A percentile compares a stretch with the other conserved stretches of the same genome.
Evolutionary conservation across 2,888 invertebrate species (phyloP).

Genomic region (Pseudococcus longispinus): DNA sequence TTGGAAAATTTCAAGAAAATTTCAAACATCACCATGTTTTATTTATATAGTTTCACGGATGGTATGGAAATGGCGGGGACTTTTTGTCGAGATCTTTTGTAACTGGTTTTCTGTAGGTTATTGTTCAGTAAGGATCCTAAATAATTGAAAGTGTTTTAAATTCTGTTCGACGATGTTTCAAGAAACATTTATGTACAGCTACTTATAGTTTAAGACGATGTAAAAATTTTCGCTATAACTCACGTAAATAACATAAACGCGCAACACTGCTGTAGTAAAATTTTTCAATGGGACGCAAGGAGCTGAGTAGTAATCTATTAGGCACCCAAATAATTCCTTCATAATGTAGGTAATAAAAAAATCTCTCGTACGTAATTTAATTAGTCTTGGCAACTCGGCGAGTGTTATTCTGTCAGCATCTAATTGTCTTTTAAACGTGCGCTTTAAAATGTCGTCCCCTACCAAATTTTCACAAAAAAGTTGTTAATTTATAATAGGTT

Average conservation of each 20-base stretch:
- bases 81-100: too few relatives aligned
- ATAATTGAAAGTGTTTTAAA: too few relatives aligned
- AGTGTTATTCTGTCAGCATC: not conserved
- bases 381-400: not conserved
- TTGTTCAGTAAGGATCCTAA: too few relatives aligned
- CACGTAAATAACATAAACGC: not conserved
- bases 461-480: not conserved
- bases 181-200: not conserved
- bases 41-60: too few relatives aligned
- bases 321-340: not conserved
- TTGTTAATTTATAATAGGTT: not conserved
- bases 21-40: too few relatives aligned
- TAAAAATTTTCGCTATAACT: not conserved
- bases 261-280: not conserved
- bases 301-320: not conserved
- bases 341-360: not conserved
- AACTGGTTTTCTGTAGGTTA: too few relatives aligned
- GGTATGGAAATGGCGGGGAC: too few relatives aligned
- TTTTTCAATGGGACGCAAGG: not conserved
- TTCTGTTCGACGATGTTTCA: too few relatives aligned
- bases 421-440: not conserved
- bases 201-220: not conserved
- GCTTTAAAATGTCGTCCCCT: not conserved
- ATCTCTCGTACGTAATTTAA: not conserved
- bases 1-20: too few relatives aligned